Evolutionary conservation across 2,113 vertebrate genomes (phyloP).

Genomic region (Ophiodon elongatus): DNA sequence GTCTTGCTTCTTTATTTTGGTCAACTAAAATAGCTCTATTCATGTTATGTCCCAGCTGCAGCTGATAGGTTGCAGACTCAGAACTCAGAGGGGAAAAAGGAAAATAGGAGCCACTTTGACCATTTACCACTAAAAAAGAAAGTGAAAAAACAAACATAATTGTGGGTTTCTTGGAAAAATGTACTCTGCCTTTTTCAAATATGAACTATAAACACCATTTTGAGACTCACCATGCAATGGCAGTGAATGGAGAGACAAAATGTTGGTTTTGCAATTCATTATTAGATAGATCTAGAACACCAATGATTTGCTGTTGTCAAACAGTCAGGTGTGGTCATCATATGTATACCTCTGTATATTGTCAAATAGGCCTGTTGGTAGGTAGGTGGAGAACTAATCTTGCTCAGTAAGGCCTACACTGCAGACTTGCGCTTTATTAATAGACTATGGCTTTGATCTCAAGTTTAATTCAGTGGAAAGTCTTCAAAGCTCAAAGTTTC

Average conservation of each 20-base stretch:
- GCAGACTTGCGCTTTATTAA: not conserved
- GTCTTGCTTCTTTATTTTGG: not conserved
- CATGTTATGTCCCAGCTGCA: slow-evolving; percentile 23
- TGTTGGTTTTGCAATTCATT: not conserved
- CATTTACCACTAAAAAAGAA: not conserved
- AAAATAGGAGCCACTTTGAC: slow-evolving; percentile 4
- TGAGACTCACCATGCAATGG: not conserved
- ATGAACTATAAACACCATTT: not conserved
- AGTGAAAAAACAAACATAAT: not conserved
- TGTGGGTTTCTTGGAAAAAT: not conserved
- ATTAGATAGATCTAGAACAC: not conserved
- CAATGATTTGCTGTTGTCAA: not conserved
- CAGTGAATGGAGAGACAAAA: not conserved
- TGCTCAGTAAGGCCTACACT: not conserved
- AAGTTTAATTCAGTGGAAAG: not conserved
- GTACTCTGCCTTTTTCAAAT: not conserved
- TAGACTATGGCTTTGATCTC: not conserved
- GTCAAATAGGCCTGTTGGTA: not conserved
- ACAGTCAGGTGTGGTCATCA: not conserved
- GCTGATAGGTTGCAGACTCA: slow-evolving; percentile 1
- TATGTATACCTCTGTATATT: not conserved
- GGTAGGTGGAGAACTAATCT: not conserved
- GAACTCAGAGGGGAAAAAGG: not conserved
- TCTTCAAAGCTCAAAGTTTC: not conserved
- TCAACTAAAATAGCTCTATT: not conserved